Evolutionary conservation across 2,113 vertebrate genomes (phyloP), one percentile per base, ranked within the genome.

Genomic region (Thymallus thymallus): DNA sequence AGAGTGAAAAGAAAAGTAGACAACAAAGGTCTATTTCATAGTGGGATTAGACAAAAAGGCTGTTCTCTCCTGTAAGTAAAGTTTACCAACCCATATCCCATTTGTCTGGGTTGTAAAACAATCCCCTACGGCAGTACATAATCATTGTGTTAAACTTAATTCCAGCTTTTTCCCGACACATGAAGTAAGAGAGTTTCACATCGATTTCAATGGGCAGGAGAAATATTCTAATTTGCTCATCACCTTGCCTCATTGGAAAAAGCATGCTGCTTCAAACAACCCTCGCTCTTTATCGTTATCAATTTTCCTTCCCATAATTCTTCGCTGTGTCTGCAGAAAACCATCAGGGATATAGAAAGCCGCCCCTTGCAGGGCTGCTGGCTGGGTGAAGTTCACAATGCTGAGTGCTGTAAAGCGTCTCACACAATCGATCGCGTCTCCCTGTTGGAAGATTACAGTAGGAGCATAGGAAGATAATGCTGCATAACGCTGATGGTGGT

Each of bases 61-160:
- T 46, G 56, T 58, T 79, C 35, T 75, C 65, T 64, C 62, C 35
- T 32, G 16, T 41, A 10, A 41, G 63, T 66, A 20, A n/a, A 65
- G 79, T 62, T 78, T 77, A 16, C 64, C 71, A 16, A 14, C 26
- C 23, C 22, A 26, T 80, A 72, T 82, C 3, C 30, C 56, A 24
- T 3, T 41, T 41, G 14, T 74, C 71, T 51, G 72, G 86, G 29
- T 65, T 63, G 72, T 65, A 79, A 41, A 41, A 10, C 72, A 77
- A 12, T 13, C 67, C 30, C 35, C 7, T 41, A 66, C 46, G 46
- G 32, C 66, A 66, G 55, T 41, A 41, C n/a, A n/a, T n/a, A n/a
- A n/a, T n/a, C 32, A 12, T 62, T 71, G 56, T 46, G 51, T 85
- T 86, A 64, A 74, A 51, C n/a, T 61, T 73, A 73, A 77, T 81